Conservation (phyloP, 2,797 vertebrate genomes). For the Enteromius unitaeniatus region DNA sequence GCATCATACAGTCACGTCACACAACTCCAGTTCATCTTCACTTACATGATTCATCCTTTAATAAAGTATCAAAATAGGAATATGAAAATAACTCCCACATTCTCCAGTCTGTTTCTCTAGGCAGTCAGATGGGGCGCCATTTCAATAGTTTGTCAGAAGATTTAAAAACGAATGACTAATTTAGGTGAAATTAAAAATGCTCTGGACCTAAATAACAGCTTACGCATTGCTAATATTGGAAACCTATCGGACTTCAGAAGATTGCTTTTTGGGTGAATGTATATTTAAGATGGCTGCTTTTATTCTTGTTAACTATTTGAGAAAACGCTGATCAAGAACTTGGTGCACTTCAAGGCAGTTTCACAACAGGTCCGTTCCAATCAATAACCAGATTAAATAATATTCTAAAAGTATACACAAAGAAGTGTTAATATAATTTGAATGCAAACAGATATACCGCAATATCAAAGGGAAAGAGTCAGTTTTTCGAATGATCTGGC, state of each 20-base stretch:
- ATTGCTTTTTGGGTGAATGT: neutral
- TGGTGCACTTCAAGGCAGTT: conserved; percentile 15
- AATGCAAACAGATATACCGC: conserved; percentile 24
- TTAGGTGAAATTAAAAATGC: neutral
- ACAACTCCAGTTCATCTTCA: conserved; percentile 12
- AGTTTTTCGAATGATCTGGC: neutral
- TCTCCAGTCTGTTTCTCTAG: conserved; percentile 12
- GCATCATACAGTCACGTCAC: conserved; percentile 9
- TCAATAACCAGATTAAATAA: conserved; percentile 35
- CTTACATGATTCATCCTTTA: neutral
- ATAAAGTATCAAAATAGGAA: conserved; percentile 49
- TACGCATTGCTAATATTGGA: neutral
- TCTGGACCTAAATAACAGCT: neutral
- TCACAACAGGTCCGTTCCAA: conserved; percentile 1
- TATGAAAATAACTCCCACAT: conserved; percentile 35
- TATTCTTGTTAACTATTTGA: neutral
- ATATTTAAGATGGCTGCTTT: neutral
- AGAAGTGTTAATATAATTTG: conserved; percentile 38
- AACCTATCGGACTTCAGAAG: neutral
- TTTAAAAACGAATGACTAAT: neutral
- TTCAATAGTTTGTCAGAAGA: neutral
- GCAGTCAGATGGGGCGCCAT: neutral
- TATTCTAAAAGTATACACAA: conserved; percentile 28
- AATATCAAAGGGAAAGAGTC: conserved; percentile 34
- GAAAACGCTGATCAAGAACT: neutral